These are phyloP conservation scores for Nephrotoma appendiculata DNA, from an alignment of 2,888 invertebrate genomes.

Conservation along the genomic window DNA sequence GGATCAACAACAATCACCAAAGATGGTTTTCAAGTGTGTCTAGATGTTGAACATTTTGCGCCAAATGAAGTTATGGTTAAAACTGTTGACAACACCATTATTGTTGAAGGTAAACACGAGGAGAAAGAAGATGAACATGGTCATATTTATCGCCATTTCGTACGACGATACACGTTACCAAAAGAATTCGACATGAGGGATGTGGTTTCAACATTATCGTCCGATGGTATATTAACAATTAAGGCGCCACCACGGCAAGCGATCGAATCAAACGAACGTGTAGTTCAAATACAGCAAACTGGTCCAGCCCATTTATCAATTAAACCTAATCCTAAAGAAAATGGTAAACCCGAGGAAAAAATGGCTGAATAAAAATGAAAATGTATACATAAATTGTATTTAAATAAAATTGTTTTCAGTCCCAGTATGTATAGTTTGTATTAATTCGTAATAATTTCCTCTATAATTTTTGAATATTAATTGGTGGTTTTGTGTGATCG, in stretches of 20 bases:
- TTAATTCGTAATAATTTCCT: no score
- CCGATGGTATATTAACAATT: constrained; percentile 57
- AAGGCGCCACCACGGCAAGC: constrained; percentile 41
- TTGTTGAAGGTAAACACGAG: constrained; percentile 64
- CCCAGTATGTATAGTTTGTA: no score
- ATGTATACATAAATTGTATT: no score
- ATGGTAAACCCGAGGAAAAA: not conserved
- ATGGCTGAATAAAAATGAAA: not conserved
- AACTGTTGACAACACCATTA: constrained; percentile 54
- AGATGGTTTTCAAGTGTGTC: constrained; percentile 53
- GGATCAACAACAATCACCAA: constrained; percentile 29
- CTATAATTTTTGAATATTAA: no score
- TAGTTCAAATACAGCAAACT: constrained; percentile 45
- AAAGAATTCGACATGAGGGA: constrained; percentile 58
- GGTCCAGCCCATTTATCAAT: constrained; percentile 40
- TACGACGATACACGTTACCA: constrained; percentile 59
- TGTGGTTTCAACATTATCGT: constrained; percentile 57
- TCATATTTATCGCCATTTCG: constrained; percentile 59
- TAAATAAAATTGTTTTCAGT: no score
- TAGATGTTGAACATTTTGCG: constrained; percentile 66
- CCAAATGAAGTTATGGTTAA: constrained; percentile 68
- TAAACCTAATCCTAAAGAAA: constrained; percentile 28
- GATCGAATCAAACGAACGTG: constrained; percentile 33
- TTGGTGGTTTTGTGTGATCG: no score
- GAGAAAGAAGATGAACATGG: constrained; percentile 60